phyloP scores from a whole-genome alignment of 1,140 invertebrate species.

The Musca domestica region DNA sequence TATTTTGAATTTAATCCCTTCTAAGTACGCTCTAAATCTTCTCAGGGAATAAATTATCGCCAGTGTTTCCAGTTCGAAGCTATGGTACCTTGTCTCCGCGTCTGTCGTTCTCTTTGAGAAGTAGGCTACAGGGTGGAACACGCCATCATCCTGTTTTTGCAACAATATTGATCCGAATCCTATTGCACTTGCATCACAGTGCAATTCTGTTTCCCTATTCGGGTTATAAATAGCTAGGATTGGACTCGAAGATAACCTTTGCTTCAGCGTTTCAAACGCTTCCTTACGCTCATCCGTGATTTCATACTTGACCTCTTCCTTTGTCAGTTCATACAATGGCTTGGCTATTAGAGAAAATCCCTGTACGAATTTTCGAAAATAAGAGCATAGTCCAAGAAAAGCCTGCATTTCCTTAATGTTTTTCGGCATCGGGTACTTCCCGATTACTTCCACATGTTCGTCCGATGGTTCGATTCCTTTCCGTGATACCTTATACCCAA shows the following conservation, averaged over 20 bases:
- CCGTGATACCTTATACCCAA: constrained; percentile 40
- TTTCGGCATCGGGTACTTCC: constrained; percentile 5
- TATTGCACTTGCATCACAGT: not conserved
- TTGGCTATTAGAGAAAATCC: constrained; percentile 16
- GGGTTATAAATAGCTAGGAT: constrained; percentile 8
- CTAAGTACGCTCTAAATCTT: not conserved
- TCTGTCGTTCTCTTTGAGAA: too few species aligned
- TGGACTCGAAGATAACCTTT: not conserved
- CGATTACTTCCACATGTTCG: not conserved
- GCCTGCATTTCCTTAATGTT: not conserved
- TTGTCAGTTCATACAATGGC: not conserved
- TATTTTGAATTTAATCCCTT: not conserved
- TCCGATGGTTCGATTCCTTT: constrained; percentile 31
- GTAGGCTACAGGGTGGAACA: constrained; percentile 11
- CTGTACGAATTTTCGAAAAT: constrained; percentile 22
- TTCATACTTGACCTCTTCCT: not conserved
- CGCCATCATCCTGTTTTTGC: constrained; percentile 12
- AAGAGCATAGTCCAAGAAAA: too few species aligned
- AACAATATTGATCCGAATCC: constrained; percentile 9
- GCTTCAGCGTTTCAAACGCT: not conserved
- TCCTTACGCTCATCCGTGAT: not conserved
- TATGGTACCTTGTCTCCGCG: too few species aligned
- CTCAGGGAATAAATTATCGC: constrained; percentile 2
- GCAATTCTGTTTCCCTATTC: constrained; percentile 11
- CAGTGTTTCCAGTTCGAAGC: too few species aligned